A percentile compares a stretch with the other conserved stretches of the same genome.
Conservation (phyloP, 2,888 invertebrate species). For the Esperia sulphurella region DNA sequence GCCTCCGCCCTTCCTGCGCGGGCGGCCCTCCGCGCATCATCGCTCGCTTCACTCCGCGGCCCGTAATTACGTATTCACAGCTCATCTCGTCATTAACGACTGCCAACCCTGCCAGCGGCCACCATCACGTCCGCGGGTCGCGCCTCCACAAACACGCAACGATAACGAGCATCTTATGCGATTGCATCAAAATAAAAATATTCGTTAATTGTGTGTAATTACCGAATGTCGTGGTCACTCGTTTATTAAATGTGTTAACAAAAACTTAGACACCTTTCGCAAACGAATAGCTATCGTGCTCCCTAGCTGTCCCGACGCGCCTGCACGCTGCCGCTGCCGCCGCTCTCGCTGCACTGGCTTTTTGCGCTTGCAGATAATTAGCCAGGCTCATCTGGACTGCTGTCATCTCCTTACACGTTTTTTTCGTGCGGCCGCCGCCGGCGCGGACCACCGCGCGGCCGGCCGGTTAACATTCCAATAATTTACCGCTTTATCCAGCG, state of each 20-base stretch:
- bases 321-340: constrained; percentile 34
- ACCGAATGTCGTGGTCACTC: constrained; percentile 43
- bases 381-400: constrained; percentile 61
- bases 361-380: constrained; percentile 64
- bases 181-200: constrained; percentile 47
- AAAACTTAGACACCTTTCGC: constrained; percentile 47
- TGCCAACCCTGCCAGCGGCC: constrained; percentile 24
- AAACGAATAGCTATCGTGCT: constrained; percentile 54
- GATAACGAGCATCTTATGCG: constrained; percentile 45
- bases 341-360: constrained; percentile 29
- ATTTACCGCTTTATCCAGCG: constrained; percentile 76
- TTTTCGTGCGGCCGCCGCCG: constrained; percentile 53
- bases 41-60: constrained; percentile 4
- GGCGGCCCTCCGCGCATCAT: constrained; percentile 18
- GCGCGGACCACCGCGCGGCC: constrained; percentile 57
- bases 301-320: constrained; percentile 53
- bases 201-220: constrained; percentile 63
- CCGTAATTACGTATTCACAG: constrained; percentile 33
- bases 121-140: constrained; percentile 8
- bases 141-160: constrained; percentile 44
- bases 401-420: constrained; percentile 75
- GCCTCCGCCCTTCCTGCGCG: constrained; percentile 56
- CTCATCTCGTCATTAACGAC: constrained; percentile 42
- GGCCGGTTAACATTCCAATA: constrained; percentile 65
- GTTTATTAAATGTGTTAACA: constrained; percentile 46